Evolutionary conservation across 2,113 vertebrate species (phyloP).

Genomic region (Castor canadensis): DNA sequence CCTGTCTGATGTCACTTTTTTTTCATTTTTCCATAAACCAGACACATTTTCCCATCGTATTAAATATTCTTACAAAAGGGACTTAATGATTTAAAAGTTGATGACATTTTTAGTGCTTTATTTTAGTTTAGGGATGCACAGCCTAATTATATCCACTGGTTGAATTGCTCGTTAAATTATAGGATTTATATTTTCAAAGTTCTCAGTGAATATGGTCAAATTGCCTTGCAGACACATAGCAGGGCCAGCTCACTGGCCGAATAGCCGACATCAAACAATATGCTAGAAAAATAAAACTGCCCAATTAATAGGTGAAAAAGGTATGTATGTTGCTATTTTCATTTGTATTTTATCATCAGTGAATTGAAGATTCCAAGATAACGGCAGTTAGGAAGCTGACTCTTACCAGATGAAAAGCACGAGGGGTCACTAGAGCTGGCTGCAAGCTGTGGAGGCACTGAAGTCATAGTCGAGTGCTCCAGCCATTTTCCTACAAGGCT

Average conservation of each 20-base stretch:
- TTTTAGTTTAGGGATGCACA: slow-evolving; percentile 6
- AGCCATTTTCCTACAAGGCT: not conserved
- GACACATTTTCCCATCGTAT: not conserved
- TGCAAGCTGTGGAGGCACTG: not conserved
- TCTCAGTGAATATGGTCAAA: not conserved
- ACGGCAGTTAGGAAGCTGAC: not conserved
- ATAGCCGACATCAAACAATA: not conserved
- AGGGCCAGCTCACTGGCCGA: not conserved
- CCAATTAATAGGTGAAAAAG: slow-evolving; percentile 3
- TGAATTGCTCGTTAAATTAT: slow-evolving; percentile 21
- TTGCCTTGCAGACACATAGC: not conserved
- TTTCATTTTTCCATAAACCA: not conserved
- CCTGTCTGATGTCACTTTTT: not conserved
- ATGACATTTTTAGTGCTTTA: not conserved
- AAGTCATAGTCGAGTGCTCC: not conserved
- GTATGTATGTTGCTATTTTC: not conserved
- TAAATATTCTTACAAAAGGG: slow-evolving; percentile 1
- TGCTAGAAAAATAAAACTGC: not conserved
- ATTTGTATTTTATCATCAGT: slow-evolving; percentile 25
- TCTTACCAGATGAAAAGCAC: slow-evolving; percentile 33
- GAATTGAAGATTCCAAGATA: not conserved
- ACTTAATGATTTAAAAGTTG: not conserved
- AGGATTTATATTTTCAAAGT: not conserved
- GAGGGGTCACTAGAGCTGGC: slow-evolving; percentile 3
- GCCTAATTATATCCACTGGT: slow-evolving; percentile 15